Evolutionary conservation across 1,140 invertebrate species (phyloP), one percentile per base, ranked within the genome.

Genomic region (Armadillidium nasatum): DNA sequence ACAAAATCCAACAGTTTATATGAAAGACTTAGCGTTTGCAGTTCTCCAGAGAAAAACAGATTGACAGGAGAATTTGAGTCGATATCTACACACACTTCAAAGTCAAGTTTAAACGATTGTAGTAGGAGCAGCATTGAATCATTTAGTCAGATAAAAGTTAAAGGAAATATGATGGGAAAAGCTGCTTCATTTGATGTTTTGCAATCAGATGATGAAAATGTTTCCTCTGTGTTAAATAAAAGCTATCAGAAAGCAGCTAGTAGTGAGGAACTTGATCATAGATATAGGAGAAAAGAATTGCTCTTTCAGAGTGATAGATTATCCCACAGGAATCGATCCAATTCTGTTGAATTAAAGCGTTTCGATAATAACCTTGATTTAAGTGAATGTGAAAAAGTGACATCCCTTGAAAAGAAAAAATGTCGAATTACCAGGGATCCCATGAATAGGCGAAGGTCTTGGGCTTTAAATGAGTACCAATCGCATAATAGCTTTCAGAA

Each of bases 291-390:
- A 19, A 60, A 60, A 19, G 50, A 60, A 19, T 7, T 15, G 11
- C 19, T 60, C 11, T 60, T 60, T 60, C 50, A 60, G 19, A 60
- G 50, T 60, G 50, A 60, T 19, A 2, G 50, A 60, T 60, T 60
- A 60, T 15, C 11, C 19, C 50, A 60, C 19, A 60, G 50, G 7
- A 60, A 60, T 60, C 11, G 50, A 60, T 60, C 50, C 4, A 60
- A 60, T 60, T 60, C 50, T 3, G 50, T 60, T 15, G 50, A 60
- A 13, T 19, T 60, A 19, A 60, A 60, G 7, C 50, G 50, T 7
- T 60, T 60, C 7, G 50, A 60, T 60, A 60, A 60, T 19, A 60
- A 60, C 19, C 50, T 60, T 60, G 50, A 60, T 60, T 60, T 60
- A 19, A 60, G 50, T 60, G 50, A 60, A 19, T 60, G 50, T 7